Conservation (phyloP, 2,888 invertebrate genomes). For the Euproctis similis region DNA sequence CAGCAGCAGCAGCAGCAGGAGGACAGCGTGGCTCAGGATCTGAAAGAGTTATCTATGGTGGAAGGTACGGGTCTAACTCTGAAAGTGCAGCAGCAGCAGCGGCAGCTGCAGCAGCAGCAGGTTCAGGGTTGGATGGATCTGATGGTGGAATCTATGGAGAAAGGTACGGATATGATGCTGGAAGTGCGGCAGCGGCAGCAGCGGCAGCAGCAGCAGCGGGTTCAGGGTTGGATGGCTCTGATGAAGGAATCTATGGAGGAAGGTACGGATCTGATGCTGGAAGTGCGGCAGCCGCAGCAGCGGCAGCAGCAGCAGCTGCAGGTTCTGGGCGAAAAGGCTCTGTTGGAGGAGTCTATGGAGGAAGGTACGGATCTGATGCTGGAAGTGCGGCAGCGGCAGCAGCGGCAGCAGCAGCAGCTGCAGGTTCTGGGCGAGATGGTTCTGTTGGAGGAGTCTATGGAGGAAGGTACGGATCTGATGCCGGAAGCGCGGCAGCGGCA, state of each 20-base stretch:
- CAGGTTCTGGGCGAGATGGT: slow-evolving; percentile 1
- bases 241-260: no score
- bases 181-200: neutral
- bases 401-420: slow-evolving; percentile 1
- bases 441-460: neutral
- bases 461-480: no score
- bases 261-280: neutral
- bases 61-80: neutral
- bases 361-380: neutral
- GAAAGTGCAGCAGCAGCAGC: slow-evolving; percentile 1
- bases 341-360: neutral
- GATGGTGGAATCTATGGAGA: neutral
- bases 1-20: slow-evolving; percentile 3
- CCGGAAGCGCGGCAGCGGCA: neutral
- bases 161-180: neutral
- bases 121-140: neutral
- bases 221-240: neutral
- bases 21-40: neutral
- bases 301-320: slow-evolving; percentile 1
- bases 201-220: neutral
- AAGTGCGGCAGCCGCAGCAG: slow-evolving; percentile 3
- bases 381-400: neutral
- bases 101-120: slow-evolving; percentile 2
- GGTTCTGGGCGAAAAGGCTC: neutral
- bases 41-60: neutral